Evolutionary conservation across 1,140 invertebrate genomes (phyloP).

Genomic region (Macrotrachela quadricornifera): DNA sequence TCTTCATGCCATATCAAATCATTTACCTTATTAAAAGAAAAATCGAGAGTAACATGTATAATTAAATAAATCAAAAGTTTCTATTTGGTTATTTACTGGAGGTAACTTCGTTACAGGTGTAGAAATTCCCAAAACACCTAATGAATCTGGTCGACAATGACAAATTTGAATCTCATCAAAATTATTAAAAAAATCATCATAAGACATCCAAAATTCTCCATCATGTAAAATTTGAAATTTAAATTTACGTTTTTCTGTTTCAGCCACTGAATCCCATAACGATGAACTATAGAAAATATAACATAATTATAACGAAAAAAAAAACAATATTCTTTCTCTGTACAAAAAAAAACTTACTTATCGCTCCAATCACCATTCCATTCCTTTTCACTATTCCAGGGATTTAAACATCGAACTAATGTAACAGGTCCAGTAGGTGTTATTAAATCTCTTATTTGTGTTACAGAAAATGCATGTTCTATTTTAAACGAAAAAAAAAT

Average conservation of each 20-base stretch:
- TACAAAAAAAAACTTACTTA: conserved; percentile 21
- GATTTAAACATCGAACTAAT: conserved; percentile 30
- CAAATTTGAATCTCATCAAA: not conserved
- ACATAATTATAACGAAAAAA: not conserved
- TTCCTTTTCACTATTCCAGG: conserved; percentile 36
- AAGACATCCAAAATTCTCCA: not conserved
- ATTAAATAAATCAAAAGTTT: too few species aligned
- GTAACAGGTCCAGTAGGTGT: too few species aligned
- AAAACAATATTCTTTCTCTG: conserved; percentile 32
- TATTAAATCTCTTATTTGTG: too few species aligned
- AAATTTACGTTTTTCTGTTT: not conserved
- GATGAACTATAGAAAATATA: not conserved
- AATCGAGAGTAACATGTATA: too few species aligned
- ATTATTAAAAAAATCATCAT: not conserved
- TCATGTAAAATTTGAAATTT: not conserved
- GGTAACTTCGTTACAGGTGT: too few species aligned
- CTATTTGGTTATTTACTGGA: too few species aligned
- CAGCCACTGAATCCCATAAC: not conserved
- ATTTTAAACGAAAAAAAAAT: too few species aligned
- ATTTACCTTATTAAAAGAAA: too few species aligned
- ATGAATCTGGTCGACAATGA: too few species aligned
- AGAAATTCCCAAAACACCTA: too few species aligned
- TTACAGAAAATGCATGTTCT: too few species aligned
- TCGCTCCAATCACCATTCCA: conserved; percentile 39
- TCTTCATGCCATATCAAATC: not conserved